A percentile compares a stretch with the other conserved stretches of the same genome.
Evolutionary conservation across 2,113 vertebrate genomes (phyloP).

Genomic region (Pseudorhombus dupliciocellatus): DNA sequence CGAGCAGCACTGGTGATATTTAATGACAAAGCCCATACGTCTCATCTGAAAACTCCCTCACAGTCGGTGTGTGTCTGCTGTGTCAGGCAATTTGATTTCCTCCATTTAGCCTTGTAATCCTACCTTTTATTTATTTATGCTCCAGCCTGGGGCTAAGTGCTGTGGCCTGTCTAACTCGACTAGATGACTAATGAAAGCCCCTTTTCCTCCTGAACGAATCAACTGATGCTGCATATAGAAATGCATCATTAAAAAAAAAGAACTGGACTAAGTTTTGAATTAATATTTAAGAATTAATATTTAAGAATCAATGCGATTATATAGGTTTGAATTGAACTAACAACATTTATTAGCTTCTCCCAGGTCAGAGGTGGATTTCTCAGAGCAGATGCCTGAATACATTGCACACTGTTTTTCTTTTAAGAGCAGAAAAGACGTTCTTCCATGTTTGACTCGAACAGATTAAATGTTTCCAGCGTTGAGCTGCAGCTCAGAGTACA

Average conservation of each 20-base stretch:
- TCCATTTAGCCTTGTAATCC: constrained; percentile 75
- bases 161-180: constrained; percentile 36
- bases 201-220: constrained; percentile 34
- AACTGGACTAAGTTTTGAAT: not conserved
- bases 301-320: no score
- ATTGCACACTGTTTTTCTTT: not conserved
- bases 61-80: constrained; percentile 54
- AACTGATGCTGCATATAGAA: constrained; percentile 16
- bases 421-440: no score
- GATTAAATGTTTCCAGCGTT: not conserved
- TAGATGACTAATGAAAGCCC: constrained; percentile 53
- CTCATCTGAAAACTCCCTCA: constrained; percentile 40
- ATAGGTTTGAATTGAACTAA: no score
- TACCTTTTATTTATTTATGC: constrained; percentile 78
- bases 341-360: no score
- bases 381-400: no score
- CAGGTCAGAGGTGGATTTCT: no score
- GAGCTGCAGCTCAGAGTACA: constrained; percentile 36
- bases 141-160: constrained; percentile 64
- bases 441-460: not conserved
- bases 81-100: constrained; percentile 76
- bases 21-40: constrained; percentile 3
- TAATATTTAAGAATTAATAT: no score
- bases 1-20: not conserved
- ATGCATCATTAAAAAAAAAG: constrained; percentile 32